phyloP scores from a whole-genome alignment of 53 echinoderm and acorn worm species.

The Holothuria leucospilota region DNA sequence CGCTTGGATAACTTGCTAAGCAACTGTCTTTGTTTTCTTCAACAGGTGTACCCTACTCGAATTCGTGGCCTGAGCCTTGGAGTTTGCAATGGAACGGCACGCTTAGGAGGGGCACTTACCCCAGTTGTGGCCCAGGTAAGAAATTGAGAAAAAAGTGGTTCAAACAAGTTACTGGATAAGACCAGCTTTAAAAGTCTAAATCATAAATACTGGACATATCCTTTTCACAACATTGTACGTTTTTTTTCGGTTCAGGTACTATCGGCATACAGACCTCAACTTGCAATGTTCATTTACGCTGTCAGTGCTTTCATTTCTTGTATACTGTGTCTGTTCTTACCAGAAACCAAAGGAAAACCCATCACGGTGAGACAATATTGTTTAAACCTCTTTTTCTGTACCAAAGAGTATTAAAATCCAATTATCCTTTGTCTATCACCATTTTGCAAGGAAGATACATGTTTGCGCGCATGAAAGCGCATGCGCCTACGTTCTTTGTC shows the following conservation, averaged over 20 bases:
- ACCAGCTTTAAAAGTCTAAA: too few species aligned
- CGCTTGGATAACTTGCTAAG: too few species aligned
- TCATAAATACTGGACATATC: too few species aligned
- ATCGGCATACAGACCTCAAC: conserved; percentile 17
- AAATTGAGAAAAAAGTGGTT: too few species aligned
- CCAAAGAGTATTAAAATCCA: too few species aligned
- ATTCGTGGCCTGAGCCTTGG: conserved; percentile 23
- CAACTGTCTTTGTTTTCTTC: background rate
- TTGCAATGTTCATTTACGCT: background rate
- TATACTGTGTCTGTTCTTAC: background rate
- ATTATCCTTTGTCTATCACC: too few species aligned
- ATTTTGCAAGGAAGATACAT: too few species aligned
- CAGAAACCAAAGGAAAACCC: conserved; percentile 32
- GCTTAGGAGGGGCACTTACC: conserved; percentile 24
- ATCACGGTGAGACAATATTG: background rate
- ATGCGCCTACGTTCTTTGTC: too few species aligned
- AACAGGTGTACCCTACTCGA: conserved; percentile 23
- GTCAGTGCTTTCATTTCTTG: background rate
- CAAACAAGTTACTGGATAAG: too few species aligned
- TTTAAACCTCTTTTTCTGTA: too few species aligned
- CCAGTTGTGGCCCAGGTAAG: conserved; percentile 32
- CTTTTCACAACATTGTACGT: too few species aligned
- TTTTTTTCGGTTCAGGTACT: background rate
- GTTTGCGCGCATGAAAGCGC: too few species aligned
- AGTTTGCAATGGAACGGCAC: background rate